phyloP scores from a whole-genome alignment of 2,888 invertebrate genomes.

The Spicauda simplicius region DNA sequence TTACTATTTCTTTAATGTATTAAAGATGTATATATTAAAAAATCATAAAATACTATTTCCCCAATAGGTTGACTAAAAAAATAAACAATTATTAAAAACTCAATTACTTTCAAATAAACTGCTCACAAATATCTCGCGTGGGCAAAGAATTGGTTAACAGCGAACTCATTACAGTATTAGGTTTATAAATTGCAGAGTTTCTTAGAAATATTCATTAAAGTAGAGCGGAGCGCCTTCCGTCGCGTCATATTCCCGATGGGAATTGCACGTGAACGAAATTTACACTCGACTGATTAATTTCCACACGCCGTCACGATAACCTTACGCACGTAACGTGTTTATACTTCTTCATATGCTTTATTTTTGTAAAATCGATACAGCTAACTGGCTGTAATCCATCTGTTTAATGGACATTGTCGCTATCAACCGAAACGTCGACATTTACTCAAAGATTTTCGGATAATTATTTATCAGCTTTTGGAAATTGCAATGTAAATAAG shows the following conservation, averaged over 20 bases:
- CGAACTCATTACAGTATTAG: neutral
- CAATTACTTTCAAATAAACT: neutral
- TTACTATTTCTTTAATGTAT: too few relatives aligned
- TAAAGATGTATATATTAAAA: too few relatives aligned
- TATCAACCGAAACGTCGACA: too few relatives aligned
- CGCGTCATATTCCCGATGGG: slow-evolving; percentile 27
- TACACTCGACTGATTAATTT: slow-evolving; percentile 36
- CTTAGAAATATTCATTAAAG: slow-evolving; percentile 32
- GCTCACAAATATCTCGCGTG: neutral
- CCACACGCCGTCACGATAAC: slow-evolving; percentile 26
- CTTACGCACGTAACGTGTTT: slow-evolving; percentile 4
- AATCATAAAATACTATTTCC: too few relatives aligned
- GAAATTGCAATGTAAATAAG: too few relatives aligned
- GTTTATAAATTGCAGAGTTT: slow-evolving; percentile 14
- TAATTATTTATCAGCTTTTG: too few relatives aligned
- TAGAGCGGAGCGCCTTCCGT: slow-evolving; percentile 19
- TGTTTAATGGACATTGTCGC: too few relatives aligned
- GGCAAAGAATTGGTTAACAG: neutral
- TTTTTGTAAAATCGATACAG: neutral
- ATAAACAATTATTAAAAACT: neutral
- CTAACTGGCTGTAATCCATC: too few relatives aligned
- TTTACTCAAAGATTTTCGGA: too few relatives aligned
- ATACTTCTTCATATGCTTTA: neutral
- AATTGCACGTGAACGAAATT: slow-evolving; percentile 32
- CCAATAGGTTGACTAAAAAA: too few relatives aligned